phyloP scores from a whole-genome alignment of 2,113 vertebrate genomes.

The Sisor rabdophorus region DNA sequence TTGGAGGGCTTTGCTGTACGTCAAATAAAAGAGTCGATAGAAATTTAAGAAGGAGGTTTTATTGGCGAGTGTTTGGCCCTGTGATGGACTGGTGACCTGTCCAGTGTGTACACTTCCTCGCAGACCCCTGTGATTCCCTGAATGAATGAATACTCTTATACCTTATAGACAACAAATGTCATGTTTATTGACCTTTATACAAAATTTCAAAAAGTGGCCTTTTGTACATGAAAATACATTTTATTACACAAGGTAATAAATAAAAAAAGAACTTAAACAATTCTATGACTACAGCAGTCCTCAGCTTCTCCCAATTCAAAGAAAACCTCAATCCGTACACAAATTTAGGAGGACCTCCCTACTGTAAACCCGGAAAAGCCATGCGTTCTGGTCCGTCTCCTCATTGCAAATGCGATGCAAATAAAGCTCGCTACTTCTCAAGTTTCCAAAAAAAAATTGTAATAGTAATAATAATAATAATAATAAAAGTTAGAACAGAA shows the following conservation, averaged over 20 bases:
- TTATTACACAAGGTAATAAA: conserved; percentile 99
- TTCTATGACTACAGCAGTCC: conserved; percentile 65
- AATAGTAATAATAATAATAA: not conserved
- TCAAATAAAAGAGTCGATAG: not conserved
- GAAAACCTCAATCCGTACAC: conserved; percentile 57
- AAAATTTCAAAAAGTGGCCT: conserved; percentile 52
- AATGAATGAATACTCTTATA: conserved; percentile 29
- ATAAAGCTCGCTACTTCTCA: conserved; percentile 60
- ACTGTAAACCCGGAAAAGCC: conserved; percentile 78
- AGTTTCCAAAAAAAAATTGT: conserved; percentile 25
- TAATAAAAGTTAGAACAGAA: conserved; percentile 30
- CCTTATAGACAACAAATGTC: conserved; percentile 55
- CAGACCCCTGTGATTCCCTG: no score
- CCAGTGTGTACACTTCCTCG: no score
- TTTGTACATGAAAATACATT: conserved; percentile 90
- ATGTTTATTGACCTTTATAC: conserved; percentile 63
- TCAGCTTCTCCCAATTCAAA: conserved; percentile 31
- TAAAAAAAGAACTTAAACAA: conserved; percentile 97
- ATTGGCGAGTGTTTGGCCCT: no score
- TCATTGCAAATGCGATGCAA: conserved; percentile 60
- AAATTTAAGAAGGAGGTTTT: not conserved
- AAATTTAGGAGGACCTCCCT: conserved; percentile 66
- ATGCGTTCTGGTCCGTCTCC: conserved; percentile 67
- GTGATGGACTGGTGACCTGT: no score
- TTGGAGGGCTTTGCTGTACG: conserved; percentile 18